Conservation (phyloP, 2,113 vertebrate species). For the Sander lucioperca region DNA sequence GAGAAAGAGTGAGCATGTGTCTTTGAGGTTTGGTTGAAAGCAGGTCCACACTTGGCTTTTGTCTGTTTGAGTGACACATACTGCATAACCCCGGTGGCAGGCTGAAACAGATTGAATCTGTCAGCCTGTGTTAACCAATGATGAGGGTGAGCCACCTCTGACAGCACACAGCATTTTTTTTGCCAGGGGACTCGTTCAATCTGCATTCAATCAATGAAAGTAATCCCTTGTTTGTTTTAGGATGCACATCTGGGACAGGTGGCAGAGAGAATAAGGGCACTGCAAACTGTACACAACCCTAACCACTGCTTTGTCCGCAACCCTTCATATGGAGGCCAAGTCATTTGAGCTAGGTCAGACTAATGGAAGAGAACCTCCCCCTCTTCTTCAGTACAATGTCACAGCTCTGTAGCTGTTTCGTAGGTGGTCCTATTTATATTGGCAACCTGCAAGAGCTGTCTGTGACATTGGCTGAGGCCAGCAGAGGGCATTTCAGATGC, state of each 20-base stretch:
- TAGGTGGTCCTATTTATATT: slow-evolving; percentile 40
- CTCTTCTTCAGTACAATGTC: slow-evolving; percentile 10
- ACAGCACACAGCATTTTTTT: slow-evolving; percentile 76
- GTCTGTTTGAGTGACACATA: slow-evolving; percentile 82
- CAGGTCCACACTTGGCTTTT: neutral
- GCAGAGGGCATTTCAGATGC: slow-evolving; percentile 16
- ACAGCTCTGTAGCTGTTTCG: slow-evolving; percentile 32
- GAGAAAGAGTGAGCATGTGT: slow-evolving; percentile 15
- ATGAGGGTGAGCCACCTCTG: slow-evolving; percentile 86
- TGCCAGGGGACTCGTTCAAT: slow-evolving; percentile 86
- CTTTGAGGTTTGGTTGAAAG: slow-evolving; percentile 49
- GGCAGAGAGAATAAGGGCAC: neutral
- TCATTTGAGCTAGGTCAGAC: slow-evolving; percentile 41
- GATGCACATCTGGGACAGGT: slow-evolving; percentile 76
- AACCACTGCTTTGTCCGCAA: slow-evolving; percentile 19
- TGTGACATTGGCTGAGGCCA: slow-evolving; percentile 36
- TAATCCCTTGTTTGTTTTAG: slow-evolving; percentile 92
- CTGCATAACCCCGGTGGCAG: slow-evolving; percentile 82
- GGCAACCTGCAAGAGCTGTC: slow-evolving; percentile 10
- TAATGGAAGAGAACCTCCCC: slow-evolving; percentile 28
- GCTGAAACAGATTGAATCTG: slow-evolving; percentile 91
- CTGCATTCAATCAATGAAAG: slow-evolving; percentile 93
- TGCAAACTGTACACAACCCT: neutral
- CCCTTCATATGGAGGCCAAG: slow-evolving; percentile 35
- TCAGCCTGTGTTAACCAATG: slow-evolving; percentile 91